phyloP scores from a whole-genome alignment of 2,797 vertebrate genomes.

The Sebastes variabilis region DNA sequence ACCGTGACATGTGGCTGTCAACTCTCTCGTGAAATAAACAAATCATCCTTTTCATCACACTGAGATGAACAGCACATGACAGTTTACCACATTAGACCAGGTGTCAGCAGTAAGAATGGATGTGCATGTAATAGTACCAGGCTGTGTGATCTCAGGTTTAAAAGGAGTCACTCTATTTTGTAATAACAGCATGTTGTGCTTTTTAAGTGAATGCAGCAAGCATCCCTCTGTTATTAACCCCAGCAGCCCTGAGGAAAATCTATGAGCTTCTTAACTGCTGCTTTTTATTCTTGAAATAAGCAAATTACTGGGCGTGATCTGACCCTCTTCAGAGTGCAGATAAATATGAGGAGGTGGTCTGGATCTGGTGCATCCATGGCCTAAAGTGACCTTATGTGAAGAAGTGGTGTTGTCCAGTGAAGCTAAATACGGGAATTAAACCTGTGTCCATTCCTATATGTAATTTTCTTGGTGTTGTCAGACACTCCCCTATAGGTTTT shows the following conservation, averaged over 20 bases:
- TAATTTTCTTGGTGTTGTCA: neutral
- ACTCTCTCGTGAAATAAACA: constrained; percentile 5
- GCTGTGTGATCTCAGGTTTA: constrained; percentile 35
- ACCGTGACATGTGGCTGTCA: neutral
- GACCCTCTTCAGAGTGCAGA: constrained; percentile 1
- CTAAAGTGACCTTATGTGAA: neutral
- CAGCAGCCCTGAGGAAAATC: constrained; percentile 20
- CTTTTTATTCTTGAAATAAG: constrained; percentile 31
- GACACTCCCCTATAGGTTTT: neutral
- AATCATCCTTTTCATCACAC: constrained; percentile 10
- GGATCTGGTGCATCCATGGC: neutral
- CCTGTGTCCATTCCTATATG: neutral
- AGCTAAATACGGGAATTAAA: neutral
- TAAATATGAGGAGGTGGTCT: neutral
- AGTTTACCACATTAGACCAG: constrained; percentile 5
- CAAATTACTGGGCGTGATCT: neutral
- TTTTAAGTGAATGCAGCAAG: constrained; percentile 29
- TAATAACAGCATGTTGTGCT: constrained; percentile 21
- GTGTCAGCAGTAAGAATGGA: neutral
- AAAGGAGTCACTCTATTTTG: constrained; percentile 18
- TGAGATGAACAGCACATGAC: neutral
- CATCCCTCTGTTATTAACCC: constrained; percentile 51
- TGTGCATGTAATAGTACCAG: neutral
- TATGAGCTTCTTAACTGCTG: constrained; percentile 6
- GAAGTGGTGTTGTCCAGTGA: neutral